Evolutionary conservation across 2,888 invertebrate genomes (phyloP).

Genomic region (Heliconius ethilla): DNA sequence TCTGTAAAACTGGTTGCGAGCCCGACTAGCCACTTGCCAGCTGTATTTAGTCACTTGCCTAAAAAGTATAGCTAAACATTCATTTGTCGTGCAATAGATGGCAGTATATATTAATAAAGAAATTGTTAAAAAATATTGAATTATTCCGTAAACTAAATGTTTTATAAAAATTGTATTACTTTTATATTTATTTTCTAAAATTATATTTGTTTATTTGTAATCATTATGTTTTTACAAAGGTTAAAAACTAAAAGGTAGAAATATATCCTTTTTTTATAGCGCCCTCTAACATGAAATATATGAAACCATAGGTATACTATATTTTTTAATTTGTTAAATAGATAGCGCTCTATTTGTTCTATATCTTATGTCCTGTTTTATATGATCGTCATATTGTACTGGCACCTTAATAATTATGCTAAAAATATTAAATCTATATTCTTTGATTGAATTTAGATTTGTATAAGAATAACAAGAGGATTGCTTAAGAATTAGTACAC

Average conservation of each 20-base stretch:
- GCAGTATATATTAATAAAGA: neutral
- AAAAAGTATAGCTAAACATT: neutral
- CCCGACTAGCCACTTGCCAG: conserved; percentile 34
- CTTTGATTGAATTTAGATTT: too few species aligned
- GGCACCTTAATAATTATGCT: neutral
- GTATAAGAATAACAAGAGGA: neutral
- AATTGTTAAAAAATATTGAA: neutral
- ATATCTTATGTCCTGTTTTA: neutral
- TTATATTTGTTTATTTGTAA: too few species aligned
- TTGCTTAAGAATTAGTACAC: neutral
- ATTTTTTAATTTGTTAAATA: neutral
- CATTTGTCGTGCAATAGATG: conserved; percentile 24
- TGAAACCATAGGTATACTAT: neutral
- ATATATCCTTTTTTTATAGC: neutral
- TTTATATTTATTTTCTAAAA: too few species aligned
- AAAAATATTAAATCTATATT: neutral
- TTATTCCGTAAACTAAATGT: neutral
- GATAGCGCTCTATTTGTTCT: neutral
- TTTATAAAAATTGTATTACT: neutral
- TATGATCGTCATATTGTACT: neutral
- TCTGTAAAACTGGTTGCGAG: conserved; percentile 71
- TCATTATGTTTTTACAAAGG: neutral
- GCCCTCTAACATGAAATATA: neutral
- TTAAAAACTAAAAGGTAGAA: neutral
- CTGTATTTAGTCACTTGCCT: conserved; percentile 28